A percentile compares a stretch with the other conserved stretches of the same genome.
Evolutionary conservation across 2,888 invertebrate genomes (phyloP).

Genomic region (Carcina quercana): DNA sequence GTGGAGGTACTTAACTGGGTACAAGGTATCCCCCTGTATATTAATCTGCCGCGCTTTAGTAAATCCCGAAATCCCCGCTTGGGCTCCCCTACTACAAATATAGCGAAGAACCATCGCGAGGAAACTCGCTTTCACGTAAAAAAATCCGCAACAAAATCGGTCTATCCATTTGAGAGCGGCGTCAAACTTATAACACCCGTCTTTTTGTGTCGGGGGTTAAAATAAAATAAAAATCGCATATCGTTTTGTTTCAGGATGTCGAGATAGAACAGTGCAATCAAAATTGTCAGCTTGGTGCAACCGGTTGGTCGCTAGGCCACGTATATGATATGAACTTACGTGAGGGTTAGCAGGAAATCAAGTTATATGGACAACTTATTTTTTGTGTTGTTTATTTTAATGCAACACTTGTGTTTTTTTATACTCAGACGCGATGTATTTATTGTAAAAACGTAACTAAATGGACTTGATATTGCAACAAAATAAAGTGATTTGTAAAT

Average conservation of each 20-base stretch:
- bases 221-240: too few relatives aligned
- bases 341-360: conserved; percentile 47
- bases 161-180: too few relatives aligned
- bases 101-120: too few relatives aligned
- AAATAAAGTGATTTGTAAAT: conserved; percentile 71
- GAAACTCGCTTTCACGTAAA: too few relatives aligned
- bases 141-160: too few relatives aligned
- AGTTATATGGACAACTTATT: conserved; percentile 47
- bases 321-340: conserved; percentile 46
- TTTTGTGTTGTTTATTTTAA: conserved; percentile 58
- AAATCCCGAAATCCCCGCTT: too few relatives aligned
- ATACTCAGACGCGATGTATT: conserved; percentile 66
- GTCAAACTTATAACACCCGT: too few relatives aligned
- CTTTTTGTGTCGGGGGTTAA: too few relatives aligned
- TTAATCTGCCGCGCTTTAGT: too few relatives aligned
- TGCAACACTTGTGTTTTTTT: conserved; percentile 61
- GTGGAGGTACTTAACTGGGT: too few relatives aligned
- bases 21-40: too few relatives aligned
- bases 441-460: conserved; percentile 66
- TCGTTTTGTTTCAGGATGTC: conserved; percentile 38
- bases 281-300: conserved; percentile 48
- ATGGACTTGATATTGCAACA: conserved; percentile 66
- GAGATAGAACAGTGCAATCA: conserved; percentile 51
- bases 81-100: too few relatives aligned
- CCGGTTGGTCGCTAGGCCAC: conserved; percentile 41